Evolutionary conservation across 92 coral and sea anemone genomes (phyloP).

Genomic region (Phenganax marumi): DNA sequence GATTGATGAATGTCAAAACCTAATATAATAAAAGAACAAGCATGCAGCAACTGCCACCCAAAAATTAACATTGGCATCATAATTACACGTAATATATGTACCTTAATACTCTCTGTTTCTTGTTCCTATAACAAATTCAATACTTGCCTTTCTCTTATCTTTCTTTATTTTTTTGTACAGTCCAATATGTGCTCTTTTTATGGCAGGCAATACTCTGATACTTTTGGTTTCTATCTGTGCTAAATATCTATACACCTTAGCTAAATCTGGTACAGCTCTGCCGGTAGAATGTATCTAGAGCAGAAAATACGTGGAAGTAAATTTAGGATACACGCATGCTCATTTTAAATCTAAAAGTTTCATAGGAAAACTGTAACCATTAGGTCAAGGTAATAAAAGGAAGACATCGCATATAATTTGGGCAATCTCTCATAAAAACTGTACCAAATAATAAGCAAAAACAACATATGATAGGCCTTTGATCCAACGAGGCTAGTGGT

Average conservation of each 20-base stretch:
- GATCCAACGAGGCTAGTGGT: neutral
- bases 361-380: neutral
- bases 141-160: neutral
- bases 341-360: too few relatives aligned
- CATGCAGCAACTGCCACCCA: too few relatives aligned
- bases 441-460: conserved; percentile 6
- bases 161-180: neutral
- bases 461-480: conserved; percentile 14
- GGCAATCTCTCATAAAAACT: neutral
- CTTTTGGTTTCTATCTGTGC: neutral
- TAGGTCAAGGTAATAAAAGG: neutral
- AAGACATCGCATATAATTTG: neutral
- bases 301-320: neutral
- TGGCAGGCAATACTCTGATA: neutral
- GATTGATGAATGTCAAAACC: too few relatives aligned
- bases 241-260: neutral
- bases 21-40: too few relatives aligned
- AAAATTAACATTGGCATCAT: too few relatives aligned
- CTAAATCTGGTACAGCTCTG: neutral
- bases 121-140: neutral
- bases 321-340: neutral
- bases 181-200: conserved; percentile 2
- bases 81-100: too few relatives aligned
- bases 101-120: too few relatives aligned
- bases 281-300: conserved; percentile 15